These are phyloP conservation scores for Hyles lineata DNA, from an alignment of 2,888 invertebrate species.

Conservation along the genomic window DNA sequence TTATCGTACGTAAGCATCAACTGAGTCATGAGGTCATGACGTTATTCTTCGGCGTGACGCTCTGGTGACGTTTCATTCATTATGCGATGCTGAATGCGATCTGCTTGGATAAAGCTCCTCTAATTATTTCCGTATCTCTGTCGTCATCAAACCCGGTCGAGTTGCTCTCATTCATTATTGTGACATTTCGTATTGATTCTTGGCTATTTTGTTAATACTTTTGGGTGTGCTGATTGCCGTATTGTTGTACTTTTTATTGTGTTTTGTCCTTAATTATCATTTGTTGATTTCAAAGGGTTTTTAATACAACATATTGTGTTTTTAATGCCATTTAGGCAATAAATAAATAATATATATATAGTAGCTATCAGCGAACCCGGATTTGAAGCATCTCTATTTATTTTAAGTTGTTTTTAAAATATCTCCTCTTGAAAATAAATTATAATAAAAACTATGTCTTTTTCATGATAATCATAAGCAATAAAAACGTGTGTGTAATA, in stretches of 20 bases:
- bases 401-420: no score
- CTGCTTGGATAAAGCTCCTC: constrained; percentile 74
- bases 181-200: constrained; percentile 45
- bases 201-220: constrained; percentile 8
- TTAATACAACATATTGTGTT: no score
- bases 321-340: no score
- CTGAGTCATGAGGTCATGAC: constrained; percentile 56
- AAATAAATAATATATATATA: no score
- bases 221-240: neutral
- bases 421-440: no score
- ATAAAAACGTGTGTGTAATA: no score
- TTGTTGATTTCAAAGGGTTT: no score
- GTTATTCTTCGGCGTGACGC: constrained; percentile 53
- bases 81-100: constrained; percentile 76
- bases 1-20: constrained; percentile 38
- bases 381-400: no score
- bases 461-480: no score
- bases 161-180: constrained; percentile 45
- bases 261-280: neutral
- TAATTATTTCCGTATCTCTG: constrained; percentile 79
- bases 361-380: no score
- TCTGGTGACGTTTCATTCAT: constrained; percentile 77
- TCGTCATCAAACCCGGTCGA: constrained; percentile 69
- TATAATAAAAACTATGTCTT: no score
- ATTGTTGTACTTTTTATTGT: neutral